Evolutionary conservation across 2,797 vertebrate genomes (phyloP).

Genomic region (Alfaro cultratus): DNA sequence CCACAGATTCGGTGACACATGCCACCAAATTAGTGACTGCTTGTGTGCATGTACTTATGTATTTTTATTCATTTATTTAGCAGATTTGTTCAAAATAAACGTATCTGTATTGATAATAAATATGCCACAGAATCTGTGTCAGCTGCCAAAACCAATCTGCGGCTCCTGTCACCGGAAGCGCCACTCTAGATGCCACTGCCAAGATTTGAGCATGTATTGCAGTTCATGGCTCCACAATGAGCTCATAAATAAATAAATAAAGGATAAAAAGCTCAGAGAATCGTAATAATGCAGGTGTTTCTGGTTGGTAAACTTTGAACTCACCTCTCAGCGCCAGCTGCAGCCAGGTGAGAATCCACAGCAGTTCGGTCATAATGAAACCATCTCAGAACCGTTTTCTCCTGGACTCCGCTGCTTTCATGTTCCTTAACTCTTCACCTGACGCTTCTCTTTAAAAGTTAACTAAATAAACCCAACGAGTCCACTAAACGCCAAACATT

Average conservation of each 20-base stretch:
- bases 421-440: constrained; percentile 1
- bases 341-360: constrained; percentile 48
- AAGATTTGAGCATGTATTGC: neutral
- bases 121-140: too few relatives aligned
- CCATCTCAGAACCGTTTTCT: neutral
- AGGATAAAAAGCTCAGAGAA: neutral
- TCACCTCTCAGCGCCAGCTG: constrained; percentile 49
- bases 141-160: too few relatives aligned
- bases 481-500: neutral
- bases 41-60: too few relatives aligned
- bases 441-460: neutral
- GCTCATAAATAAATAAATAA: neutral
- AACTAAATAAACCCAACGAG: neutral
- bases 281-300: neutral
- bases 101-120: too few relatives aligned
- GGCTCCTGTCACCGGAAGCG: too few relatives aligned
- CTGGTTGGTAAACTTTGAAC: neutral
- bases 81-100: too few relatives aligned
- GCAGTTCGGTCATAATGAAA: constrained; percentile 34
- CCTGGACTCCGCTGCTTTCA: constrained; percentile 12
- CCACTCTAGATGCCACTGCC: too few relatives aligned
- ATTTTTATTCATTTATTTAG: too few relatives aligned
- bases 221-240: neutral
- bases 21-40: too few relatives aligned
- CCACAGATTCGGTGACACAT: too few relatives aligned